Conservation (phyloP, 2,888 invertebrate species). For the Eristalis tenax region DNA sequence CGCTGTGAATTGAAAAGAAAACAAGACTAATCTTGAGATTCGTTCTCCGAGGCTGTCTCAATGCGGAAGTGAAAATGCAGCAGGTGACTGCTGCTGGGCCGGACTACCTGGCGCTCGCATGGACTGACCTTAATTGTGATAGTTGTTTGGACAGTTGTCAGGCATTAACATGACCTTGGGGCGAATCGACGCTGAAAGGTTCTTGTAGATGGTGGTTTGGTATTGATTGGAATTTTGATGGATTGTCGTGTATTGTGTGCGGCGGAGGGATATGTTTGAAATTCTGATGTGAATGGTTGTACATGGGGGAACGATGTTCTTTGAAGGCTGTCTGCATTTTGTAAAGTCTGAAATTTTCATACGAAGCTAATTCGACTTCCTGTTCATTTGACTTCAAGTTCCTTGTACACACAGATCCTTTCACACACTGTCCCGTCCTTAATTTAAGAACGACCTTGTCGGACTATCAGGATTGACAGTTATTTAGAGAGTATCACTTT, state of each 20-base stretch:
- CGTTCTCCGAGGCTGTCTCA: background rate
- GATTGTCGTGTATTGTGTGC: background rate
- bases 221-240: background rate
- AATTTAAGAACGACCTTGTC: too few relatives aligned
- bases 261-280: too few relatives aligned
- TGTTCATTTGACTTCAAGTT: background rate
- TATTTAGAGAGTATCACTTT: too few relatives aligned
- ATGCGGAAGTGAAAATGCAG: slow-evolving; percentile 14
- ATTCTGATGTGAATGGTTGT: too few relatives aligned
- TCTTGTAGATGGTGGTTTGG: background rate
- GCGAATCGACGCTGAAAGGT: background rate
- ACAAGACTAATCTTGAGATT: background rate
- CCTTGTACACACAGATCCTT: too few relatives aligned
- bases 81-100: background rate
- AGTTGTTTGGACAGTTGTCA: background rate
- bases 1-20: slow-evolving; percentile 14
- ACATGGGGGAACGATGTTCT: too few relatives aligned
- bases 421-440: too few relatives aligned
- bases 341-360: too few relatives aligned
- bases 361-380: too few relatives aligned
- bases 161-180: slow-evolving; percentile 6
- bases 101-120: too few relatives aligned
- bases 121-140: slow-evolving; percentile 21
- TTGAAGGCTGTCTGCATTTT: too few relatives aligned
- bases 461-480: too few relatives aligned